phyloP scores from a whole-genome alignment of 1,140 invertebrate genomes.

The Diprion similis region DNA sequence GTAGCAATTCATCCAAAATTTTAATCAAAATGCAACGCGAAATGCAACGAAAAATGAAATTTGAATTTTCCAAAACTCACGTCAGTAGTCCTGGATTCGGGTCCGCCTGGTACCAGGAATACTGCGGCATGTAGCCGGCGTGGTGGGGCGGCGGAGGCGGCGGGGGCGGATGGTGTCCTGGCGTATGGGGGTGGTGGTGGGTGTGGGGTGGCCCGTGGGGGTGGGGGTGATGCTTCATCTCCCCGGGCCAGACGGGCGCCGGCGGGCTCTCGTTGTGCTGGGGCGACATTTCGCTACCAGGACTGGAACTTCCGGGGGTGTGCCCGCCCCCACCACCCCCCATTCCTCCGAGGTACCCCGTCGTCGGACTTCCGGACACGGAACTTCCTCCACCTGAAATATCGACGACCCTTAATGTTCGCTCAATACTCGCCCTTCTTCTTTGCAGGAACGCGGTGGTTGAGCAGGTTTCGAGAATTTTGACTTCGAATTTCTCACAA shows the following conservation, averaged over 20 bases:
- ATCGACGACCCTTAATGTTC: constrained; percentile 20
- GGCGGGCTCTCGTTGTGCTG: constrained; percentile 66
- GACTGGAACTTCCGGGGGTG: constrained; percentile 64
- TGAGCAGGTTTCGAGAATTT: no score
- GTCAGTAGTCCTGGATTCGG: constrained; percentile 76
- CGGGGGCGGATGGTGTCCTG: constrained; percentile 66
- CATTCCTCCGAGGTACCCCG: constrained; percentile 59
- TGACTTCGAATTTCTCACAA: no score
- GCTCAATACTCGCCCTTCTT: constrained; percentile 16
- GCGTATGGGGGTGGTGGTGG: constrained; percentile 67
- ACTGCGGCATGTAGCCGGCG: constrained; percentile 74
- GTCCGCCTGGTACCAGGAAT: constrained; percentile 79
- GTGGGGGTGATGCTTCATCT: constrained; percentile 74
- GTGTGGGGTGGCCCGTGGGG: constrained; percentile 65
- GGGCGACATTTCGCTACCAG: constrained; percentile 67
- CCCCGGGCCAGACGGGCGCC: constrained; percentile 70
- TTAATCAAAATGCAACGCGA: no score
- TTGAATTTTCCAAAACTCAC: constrained; percentile 60
- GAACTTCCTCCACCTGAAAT: constrained; percentile 57
- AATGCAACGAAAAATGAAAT: background rate
- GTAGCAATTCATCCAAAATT: no score
- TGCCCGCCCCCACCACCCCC: constrained; percentile 60
- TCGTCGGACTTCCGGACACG: constrained; percentile 57
- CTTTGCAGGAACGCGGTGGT: constrained; percentile 17
- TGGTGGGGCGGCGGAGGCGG: constrained; percentile 59